These are phyloP conservation scores for Hydrotaea cyrtoneurina DNA, from an alignment of 2,888 invertebrate species.

Conservation along the genomic window DNA sequence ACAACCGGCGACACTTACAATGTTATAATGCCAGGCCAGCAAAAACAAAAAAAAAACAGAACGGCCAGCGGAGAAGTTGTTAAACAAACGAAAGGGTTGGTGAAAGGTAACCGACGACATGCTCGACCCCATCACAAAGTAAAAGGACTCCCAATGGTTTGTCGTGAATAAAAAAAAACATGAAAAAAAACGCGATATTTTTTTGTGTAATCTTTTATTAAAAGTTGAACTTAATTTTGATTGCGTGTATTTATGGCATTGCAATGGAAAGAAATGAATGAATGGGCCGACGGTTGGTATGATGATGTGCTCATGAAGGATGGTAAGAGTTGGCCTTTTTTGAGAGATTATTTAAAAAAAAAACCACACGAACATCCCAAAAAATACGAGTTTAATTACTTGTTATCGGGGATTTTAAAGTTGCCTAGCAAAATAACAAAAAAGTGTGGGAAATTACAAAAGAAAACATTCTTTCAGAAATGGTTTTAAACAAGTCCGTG, in stretches of 20 bases:
- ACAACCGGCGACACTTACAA: conserved; percentile 68
- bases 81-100: conserved; percentile 48
- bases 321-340: conserved; percentile 19
- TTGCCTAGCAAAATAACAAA: conserved; percentile 11
- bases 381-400: conserved; percentile 56
- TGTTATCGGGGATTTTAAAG: conserved; percentile 50
- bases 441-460: conserved; percentile 17
- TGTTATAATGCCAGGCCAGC: conserved; percentile 47
- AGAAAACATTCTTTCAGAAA: too few species aligned
- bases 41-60: conserved; percentile 9
- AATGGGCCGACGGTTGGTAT: background rate
- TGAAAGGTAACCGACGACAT: background rate
- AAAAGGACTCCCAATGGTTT: conserved; percentile 11
- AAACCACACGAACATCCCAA: too few species aligned
- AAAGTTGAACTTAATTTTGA: conserved; percentile 80
- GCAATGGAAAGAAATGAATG: conserved; percentile 1
- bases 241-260: conserved; percentile 76
- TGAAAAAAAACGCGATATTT: conserved; percentile 43
- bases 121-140: background rate
- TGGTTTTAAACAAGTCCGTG: too few species aligned
- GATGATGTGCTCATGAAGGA: background rate
- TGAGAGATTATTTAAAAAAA: conserved; percentile 27
- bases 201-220: conserved; percentile 72
- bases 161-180: conserved; percentile 14
- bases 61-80: background rate